A percentile compares a stretch with the other conserved stretches of the same genome.
Conservation (phyloP, 92 coral and sea anemone species). For the Zoanthus gigantus region DNA sequence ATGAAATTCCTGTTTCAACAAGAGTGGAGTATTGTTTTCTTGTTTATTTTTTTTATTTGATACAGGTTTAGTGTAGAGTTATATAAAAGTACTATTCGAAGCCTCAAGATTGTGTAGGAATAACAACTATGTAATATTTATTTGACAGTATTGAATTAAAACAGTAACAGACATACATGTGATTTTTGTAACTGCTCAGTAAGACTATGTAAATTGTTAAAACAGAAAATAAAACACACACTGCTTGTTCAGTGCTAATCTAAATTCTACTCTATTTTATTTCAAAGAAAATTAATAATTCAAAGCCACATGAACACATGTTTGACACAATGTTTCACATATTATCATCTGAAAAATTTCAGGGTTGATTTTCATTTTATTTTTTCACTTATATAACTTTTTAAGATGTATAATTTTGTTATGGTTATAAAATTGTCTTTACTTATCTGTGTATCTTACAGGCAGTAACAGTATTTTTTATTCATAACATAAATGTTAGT, state of each 20-base stretch:
- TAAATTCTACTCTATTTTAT: neutral
- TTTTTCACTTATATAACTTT: neutral
- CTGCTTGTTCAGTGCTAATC: neutral
- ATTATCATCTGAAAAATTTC: neutral
- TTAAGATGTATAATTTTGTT: no score
- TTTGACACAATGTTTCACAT: neutral
- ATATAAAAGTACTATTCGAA: neutral
- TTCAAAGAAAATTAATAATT: constrained; percentile 35
- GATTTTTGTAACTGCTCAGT: neutral
- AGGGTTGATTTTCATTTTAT: neutral
- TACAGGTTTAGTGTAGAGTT: neutral
- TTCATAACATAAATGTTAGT: constrained; percentile 11
- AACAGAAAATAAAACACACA: neutral
- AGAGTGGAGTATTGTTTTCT: neutral
- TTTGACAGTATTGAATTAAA: no score
- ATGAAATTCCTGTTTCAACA: neutral
- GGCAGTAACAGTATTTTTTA: neutral
- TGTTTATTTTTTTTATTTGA: neutral
- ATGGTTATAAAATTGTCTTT: no score
- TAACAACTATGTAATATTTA: no score
- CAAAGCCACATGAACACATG: neutral
- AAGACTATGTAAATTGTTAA: neutral
- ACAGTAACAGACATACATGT: neutral
- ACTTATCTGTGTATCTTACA: neutral
- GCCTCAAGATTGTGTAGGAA: no score